Evolutionary conservation across 2,113 vertebrate genomes (phyloP).

Genomic region (Varanus komodoensis): DNA sequence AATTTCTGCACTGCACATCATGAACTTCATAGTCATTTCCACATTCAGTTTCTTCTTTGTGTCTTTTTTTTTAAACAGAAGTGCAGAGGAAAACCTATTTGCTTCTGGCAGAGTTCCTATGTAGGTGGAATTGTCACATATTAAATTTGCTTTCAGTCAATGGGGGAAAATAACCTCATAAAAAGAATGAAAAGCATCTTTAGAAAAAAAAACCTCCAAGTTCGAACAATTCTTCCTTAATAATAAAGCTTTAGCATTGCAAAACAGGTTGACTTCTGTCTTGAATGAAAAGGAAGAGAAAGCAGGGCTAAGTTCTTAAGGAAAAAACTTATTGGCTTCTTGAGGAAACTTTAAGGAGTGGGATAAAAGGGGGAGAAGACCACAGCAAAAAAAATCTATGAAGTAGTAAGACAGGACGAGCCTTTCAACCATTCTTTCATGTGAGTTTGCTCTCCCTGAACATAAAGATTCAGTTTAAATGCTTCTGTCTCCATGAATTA

Average conservation of each 20-base stretch:
- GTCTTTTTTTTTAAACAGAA: not conserved
- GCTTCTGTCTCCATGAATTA: too few species aligned
- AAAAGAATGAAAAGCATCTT: not conserved
- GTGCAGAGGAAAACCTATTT: conserved; percentile 38
- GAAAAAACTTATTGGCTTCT: too few species aligned
- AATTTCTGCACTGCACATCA: conserved; percentile 13
- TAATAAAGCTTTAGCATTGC: conserved; percentile 36
- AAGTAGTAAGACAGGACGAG: not conserved
- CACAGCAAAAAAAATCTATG: not conserved
- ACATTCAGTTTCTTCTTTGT: conserved; percentile 2
- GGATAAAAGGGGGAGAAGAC: not conserved
- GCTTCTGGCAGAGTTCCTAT: conserved; percentile 42
- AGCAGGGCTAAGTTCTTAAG: not conserved
- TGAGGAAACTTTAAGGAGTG: not conserved
- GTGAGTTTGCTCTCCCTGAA: not conserved
- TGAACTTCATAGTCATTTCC: not conserved
- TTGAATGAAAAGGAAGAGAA: not conserved
- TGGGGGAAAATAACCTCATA: not conserved
- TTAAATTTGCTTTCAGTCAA: conserved; percentile 52
- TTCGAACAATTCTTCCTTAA: conserved; percentile 41
- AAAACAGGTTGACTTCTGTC: conserved; percentile 1
- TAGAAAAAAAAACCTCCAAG: not conserved
- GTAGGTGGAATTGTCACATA: conserved; percentile 51
- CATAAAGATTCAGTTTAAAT: too few species aligned
- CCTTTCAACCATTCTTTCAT: not conserved